A percentile compares a stretch with the other conserved stretches of the same genome.
phyloP scores from a whole-genome alignment of 30 jellyfish, hydroid and myxozoan genomes.

The Hydractinia echinata region DNA sequence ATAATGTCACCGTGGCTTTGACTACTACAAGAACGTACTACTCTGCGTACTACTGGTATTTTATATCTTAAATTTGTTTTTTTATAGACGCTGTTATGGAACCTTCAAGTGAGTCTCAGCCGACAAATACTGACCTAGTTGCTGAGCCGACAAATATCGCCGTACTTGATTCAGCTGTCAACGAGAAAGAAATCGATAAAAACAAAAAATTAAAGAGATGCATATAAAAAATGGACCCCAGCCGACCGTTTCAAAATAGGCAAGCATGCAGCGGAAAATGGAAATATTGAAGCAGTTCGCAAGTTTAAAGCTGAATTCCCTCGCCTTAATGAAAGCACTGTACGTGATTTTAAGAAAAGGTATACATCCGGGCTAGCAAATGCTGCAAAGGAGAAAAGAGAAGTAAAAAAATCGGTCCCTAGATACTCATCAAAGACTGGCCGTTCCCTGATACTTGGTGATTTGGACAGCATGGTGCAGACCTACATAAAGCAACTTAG shows the following conservation, averaged over 20 bases:
- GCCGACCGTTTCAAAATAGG: conserved; percentile 15
- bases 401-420: neutral
- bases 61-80: neutral
- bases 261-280: too few relatives aligned
- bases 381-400: conserved; percentile 3
- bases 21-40: neutral
- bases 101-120: conserved; percentile 10
- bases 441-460: neutral
- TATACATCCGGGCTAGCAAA: too few relatives aligned
- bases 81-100: neutral
- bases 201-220: neutral
- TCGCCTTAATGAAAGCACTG: neutral
- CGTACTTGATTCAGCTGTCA: neutral
- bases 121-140: conserved; percentile 1
- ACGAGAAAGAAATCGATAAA: neutral
- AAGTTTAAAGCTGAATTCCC: conserved; percentile 5
- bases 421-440: neutral
- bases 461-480: too few relatives aligned
- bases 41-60: neutral
- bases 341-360: too few relatives aligned
- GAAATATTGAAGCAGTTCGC: conserved; percentile 15
- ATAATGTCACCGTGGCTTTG: neutral
- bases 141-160: conserved; percentile 4
- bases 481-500: too few relatives aligned
- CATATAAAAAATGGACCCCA: neutral